Conservation (phyloP, 2,888 invertebrate species). For the Notodonta dromedarius region DNA sequence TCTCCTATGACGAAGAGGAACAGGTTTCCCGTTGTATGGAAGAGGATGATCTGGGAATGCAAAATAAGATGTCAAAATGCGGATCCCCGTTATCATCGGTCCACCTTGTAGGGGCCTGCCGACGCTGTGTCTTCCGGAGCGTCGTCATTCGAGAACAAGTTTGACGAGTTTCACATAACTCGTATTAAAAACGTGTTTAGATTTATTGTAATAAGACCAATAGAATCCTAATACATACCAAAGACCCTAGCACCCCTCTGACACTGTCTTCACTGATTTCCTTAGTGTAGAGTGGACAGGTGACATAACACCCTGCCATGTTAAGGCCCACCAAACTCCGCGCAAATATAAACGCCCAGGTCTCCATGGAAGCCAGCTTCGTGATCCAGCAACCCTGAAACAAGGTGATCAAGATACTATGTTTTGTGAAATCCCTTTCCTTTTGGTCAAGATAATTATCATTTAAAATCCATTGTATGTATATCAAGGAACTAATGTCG, state of each 20-base stretch:
- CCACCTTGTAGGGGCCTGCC: no score
- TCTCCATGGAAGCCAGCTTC: constrained; percentile 56
- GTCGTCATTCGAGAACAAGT: no score
- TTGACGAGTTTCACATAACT: no score
- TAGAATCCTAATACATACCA: constrained; percentile 60
- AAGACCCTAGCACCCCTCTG: constrained; percentile 83
- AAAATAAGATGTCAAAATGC: no score
- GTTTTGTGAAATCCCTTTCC: no score
- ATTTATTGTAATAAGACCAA: no score
- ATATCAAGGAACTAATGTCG: no score
- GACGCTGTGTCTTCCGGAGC: no score
- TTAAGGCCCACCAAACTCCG: constrained; percentile 58
- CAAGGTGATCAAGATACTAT: not conserved
- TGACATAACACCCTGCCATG: constrained; percentile 66
- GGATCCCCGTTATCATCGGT: no score
- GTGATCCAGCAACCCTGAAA: constrained; percentile 55
- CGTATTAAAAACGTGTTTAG: no score
- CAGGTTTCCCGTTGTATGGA: constrained; percentile 78
- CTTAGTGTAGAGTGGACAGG: constrained; percentile 77
- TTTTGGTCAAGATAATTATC: no score
- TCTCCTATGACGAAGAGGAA: constrained; percentile 79
- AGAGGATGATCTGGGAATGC: constrained; percentile 59
- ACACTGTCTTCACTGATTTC: constrained; percentile 83
- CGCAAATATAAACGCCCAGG: constrained; percentile 64
- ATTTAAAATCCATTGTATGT: no score